Base-by-base conservation (phyloP, 2,888 invertebrate species). In the Sylvicola cinctus region DNA sequence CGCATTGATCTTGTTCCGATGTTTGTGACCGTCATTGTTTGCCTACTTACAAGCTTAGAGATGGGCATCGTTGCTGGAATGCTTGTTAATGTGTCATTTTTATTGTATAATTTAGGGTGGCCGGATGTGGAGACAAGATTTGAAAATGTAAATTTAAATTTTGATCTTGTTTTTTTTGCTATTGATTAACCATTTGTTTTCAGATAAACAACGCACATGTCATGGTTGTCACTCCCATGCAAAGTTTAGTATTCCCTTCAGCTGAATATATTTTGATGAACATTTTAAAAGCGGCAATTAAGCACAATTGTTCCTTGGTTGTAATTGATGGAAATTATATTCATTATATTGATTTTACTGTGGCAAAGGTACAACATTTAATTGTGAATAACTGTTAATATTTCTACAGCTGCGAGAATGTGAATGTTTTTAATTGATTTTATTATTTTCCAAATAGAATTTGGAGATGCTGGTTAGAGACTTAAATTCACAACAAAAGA, bases 1-100 rank as follows among this genome's bases (percentile, higher is more conserved):
- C 90, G 83, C 58, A 65, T 79, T 43, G 90, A 91, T 54, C 65
- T 90, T 41, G 65, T 88, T 46, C 83, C 87, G 7, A 83, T 83
- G 42, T 50, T 77, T 39, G 71, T 72, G 32, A 88, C 91, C 16
- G 79, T 88, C 49, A 52, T 78, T 16, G 68, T 76, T 35, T 88
- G 87, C 42, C 61, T 91, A 33, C 63, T 78, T 41, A 63, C 83
- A 49, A 79, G 83, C 39, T 63, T 88, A 46, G 85, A 90, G 66
- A 73, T 78, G 46, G 91, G 91, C 42, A 88, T 91, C 49, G 63
- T 84, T 16, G 67, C 76, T 44, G 88, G 88, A 31, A 73, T 87
- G 44, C 70, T 70, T 11, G 63, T 81, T 41, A 87, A 85, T 57
- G 61, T 85, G 28, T 47, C 80, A 38, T 81, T 85, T 50, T 72